Evolutionary conservation across 2,113 vertebrate species (phyloP), one percentile per base, ranked within the genome.

Genomic region (Gobius niger): DNA sequence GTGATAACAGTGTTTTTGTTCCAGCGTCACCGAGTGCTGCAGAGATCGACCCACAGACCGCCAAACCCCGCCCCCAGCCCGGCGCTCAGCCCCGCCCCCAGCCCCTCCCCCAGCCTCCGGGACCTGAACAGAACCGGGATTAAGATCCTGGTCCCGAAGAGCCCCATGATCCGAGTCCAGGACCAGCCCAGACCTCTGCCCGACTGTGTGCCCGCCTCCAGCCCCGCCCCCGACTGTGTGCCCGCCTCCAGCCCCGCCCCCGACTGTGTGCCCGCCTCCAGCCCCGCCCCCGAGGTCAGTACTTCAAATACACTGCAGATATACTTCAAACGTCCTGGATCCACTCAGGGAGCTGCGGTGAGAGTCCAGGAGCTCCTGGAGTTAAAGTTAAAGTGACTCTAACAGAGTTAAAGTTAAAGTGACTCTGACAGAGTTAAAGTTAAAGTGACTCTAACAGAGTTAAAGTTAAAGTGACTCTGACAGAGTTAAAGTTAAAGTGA

Each of bases 111-210:
- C n/a, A 1, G 7, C 1, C 84, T 0, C 82, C 85, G 0, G 88
- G 97, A 99, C 89, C 93, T 99, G 46, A 88, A 94, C 46, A 96
- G 95, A 83, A 95, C 94, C 14, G 95, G 97, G 54, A 99, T 99
- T 73, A 99, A 99, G 92, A 99, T 99, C 65, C 92, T 99, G 47
- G 96, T 99, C 79, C 98, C 98, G 40, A 98, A 96, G 89, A 99
- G 96, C 80, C 97, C 96, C 5, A 93, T 98, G 90, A 97, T 95
- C 85, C 94, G 90, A 81, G 94, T 93, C 59, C 93, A 91, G 63
- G 85, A 96, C 61, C 61, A 63, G 6, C 44, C 42, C 61, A 60
- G 57, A 42, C 57, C 57, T 60, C 40, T 60, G 7, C 57, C 57
- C 1, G 57, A 60, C 57, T 44, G 13, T 44, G 57, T 60, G 3